phyloP scores from a whole-genome alignment of 2,113 vertebrate species.

The Glaucomys volans region DNA sequence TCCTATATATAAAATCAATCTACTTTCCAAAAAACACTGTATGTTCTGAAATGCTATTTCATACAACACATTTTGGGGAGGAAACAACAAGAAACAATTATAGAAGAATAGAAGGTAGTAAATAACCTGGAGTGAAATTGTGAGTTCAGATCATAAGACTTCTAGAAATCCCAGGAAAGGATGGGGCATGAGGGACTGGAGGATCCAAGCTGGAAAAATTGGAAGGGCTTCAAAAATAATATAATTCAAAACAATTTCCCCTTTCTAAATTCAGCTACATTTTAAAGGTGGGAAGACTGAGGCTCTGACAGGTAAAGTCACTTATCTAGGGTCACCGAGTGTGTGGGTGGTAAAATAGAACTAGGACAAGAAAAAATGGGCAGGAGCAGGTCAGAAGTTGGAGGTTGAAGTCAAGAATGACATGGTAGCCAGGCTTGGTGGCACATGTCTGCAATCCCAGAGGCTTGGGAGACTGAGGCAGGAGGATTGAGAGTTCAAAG shows the following conservation, averaged over 20 bases:
- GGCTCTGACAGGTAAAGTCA: background rate
- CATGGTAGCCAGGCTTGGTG: too few relatives aligned
- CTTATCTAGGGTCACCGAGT: background rate
- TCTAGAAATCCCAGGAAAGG: background rate
- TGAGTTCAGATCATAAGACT: background rate
- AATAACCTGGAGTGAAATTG: background rate
- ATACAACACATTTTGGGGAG: background rate
- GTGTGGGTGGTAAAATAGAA: background rate
- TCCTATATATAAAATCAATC: slow-evolving; percentile 23
- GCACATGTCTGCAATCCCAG: too few relatives aligned
- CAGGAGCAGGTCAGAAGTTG: background rate
- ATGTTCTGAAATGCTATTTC: slow-evolving; percentile 4
- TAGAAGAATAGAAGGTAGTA: background rate
- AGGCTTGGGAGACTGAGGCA: too few relatives aligned
- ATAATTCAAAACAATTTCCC: background rate
- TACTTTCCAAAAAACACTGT: background rate
- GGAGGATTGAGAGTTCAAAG: too few relatives aligned
- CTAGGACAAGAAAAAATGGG: background rate
- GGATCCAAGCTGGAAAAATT: background rate
- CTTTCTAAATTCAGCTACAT: background rate
- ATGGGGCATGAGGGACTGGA: background rate
- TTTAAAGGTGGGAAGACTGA: background rate
- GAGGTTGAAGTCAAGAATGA: background rate
- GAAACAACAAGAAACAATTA: slow-evolving; percentile 42
- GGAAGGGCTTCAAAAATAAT: background rate